A percentile compares a stretch with the other conserved stretches of the same genome.
Conservation (phyloP, 2,888 invertebrate genomes). For the Deroplatys truncata region DNA sequence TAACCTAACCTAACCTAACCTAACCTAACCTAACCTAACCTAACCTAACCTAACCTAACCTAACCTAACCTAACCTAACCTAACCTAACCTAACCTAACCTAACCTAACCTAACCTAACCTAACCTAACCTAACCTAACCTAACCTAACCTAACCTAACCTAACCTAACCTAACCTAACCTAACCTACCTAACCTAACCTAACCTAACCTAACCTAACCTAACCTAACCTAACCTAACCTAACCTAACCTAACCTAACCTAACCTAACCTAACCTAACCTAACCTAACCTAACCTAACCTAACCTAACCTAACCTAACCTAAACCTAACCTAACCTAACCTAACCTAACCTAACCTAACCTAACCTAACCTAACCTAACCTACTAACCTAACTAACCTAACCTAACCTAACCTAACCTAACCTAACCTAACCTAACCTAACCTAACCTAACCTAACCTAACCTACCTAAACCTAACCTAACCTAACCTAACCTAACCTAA, state of each 20-base stretch:
- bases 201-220: background rate
- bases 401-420: background rate
- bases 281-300: too few species aligned
- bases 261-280: too few species aligned
- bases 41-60: slow-evolving; percentile 34
- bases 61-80: slow-evolving; percentile 34
- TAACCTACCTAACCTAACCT: background rate
- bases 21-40: slow-evolving; percentile 34
- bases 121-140: background rate
- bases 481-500: too few species aligned
- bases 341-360: too few species aligned
- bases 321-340: background rate
- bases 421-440: slow-evolving; percentile 8
- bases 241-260: background rate
- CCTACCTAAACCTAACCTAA: slow-evolving; percentile 33
- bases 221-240: background rate
- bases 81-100: background rate
- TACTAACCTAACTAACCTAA: background rate
- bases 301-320: background rate
- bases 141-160: background rate
- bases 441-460: background rate
- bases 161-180: background rate
- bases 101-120: background rate
- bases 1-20: slow-evolving; percentile 35
- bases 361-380: slow-evolving; percentile 9